These are phyloP conservation scores for Drosophila conformis DNA, from an alignment of 2,888 invertebrate genomes.

Conservation along the genomic window DNA sequence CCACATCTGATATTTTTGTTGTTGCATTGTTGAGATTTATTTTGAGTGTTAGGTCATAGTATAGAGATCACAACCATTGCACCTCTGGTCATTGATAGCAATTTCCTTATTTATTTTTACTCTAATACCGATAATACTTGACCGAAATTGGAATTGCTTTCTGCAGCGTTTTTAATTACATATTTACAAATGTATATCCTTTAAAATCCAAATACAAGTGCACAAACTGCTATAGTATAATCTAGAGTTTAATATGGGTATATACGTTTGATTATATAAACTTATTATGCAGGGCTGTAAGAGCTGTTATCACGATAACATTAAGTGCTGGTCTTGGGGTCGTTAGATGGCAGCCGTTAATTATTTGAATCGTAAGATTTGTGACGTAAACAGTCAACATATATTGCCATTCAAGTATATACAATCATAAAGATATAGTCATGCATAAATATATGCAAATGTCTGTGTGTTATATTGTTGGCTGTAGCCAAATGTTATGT, in stretches of 20 bases:
- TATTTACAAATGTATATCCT: not conserved
- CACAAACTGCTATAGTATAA: not conserved
- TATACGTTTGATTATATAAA: not conserved
- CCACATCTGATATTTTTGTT: not conserved
- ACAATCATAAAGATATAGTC: not conserved
- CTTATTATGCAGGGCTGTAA: not conserved
- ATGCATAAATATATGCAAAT: not conserved
- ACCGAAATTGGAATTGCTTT: no score
- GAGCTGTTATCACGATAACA: constrained; percentile 3
- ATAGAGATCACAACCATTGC: no score
- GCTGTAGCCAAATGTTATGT: not conserved
- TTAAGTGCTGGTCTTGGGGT: not conserved
- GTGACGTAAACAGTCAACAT: constrained; percentile 38
- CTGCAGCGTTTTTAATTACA: no score
- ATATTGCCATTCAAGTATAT: constrained; percentile 1
- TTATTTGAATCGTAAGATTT: constrained; percentile 58
- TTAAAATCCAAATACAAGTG: not conserved
- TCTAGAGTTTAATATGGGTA: not conserved
- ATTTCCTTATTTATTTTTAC: not conserved
- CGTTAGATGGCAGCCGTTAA: constrained; percentile 23
- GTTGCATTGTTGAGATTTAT: no score
- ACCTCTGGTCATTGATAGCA: not conserved
- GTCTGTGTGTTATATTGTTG: not conserved
- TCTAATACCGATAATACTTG: not conserved
- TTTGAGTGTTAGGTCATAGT: no score